Evolutionary conservation across 2,888 invertebrate genomes (phyloP).

Genomic region (Cheilosia pagana): DNA sequence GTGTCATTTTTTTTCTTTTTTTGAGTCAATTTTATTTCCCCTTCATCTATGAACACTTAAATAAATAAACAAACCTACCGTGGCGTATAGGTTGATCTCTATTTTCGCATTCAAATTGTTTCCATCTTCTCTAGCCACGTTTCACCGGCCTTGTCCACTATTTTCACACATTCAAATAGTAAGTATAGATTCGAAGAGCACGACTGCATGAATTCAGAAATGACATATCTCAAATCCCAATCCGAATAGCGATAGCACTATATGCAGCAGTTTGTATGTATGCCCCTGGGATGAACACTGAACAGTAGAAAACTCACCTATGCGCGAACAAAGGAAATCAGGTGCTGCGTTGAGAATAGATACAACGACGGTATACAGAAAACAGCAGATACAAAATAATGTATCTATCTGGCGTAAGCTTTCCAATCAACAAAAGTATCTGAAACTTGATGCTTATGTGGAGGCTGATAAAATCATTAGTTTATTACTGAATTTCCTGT

Average conservation of each 20-base stretch:
- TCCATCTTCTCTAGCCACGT: background rate
- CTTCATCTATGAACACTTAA: slow-evolving; percentile 10
- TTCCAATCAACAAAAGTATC: slow-evolving; percentile 17
- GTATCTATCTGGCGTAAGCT: background rate
- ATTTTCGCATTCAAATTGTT: background rate
- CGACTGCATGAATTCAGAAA: slow-evolving; percentile 1
- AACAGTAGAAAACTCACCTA: slow-evolving; percentile 12
- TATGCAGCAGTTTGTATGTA: background rate
- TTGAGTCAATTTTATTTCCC: slow-evolving; percentile 2
- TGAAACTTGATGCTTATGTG: background rate
- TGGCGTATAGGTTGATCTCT: background rate
- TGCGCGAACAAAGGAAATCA: slow-evolving; percentile 39
- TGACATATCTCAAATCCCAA: background rate
- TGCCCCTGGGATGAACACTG: background rate
- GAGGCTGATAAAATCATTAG: background rate
- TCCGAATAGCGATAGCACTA: background rate
- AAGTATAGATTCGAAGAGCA: too few relatives aligned
- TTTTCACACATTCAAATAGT: too few relatives aligned
- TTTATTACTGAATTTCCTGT: slow-evolving; percentile 6
- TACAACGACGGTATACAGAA: background rate
- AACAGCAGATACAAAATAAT: background rate
- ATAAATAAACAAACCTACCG: slow-evolving; percentile 21
- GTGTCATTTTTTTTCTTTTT: too few relatives aligned
- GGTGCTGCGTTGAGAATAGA: background rate
- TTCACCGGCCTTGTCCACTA: too few relatives aligned